Percentiles rank a stretch among this genome's conserved stretches.
These are phyloP conservation scores for Euplexia lucipara DNA, from an alignment of 2,888 invertebrate genomes.

Conservation along the genomic window DNA sequence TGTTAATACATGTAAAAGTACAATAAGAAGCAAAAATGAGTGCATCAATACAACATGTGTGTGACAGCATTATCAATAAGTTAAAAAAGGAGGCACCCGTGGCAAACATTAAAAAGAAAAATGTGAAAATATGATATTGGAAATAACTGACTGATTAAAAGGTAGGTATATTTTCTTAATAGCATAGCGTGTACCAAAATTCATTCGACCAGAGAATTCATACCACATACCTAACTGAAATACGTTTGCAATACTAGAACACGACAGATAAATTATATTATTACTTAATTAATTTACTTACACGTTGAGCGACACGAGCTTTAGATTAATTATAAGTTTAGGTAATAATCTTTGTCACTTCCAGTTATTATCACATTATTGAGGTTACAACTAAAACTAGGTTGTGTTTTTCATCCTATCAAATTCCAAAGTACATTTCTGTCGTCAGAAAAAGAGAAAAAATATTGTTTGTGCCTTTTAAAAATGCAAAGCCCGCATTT, in stretches of 20 bases:
- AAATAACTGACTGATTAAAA: too few species aligned
- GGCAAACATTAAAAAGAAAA: too few species aligned
- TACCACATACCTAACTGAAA: neutral
- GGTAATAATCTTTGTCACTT: constrained; percentile 5
- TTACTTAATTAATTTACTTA: constrained; percentile 24
- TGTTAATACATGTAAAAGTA: too few species aligned
- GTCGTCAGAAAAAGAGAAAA: neutral
- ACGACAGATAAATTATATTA: constrained; percentile 12
- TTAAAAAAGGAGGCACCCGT: too few species aligned
- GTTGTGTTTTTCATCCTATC: neutral
- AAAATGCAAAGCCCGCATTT: constrained; percentile 4
- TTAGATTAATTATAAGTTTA: constrained; percentile 17
- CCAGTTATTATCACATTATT: constrained; percentile 2
- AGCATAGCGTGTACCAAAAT: neutral
- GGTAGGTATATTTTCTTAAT: too few species aligned
- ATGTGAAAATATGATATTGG: too few species aligned
- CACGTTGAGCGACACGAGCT: constrained; percentile 9
- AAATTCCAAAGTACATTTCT: neutral
- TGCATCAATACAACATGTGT: too few species aligned
- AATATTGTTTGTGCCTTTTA: constrained; percentile 4
- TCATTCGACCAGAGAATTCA: neutral
- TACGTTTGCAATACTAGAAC: neutral
- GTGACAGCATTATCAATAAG: too few species aligned
- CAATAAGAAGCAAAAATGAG: too few species aligned
- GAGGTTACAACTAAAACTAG: neutral